Evolutionary conservation across 2,113 vertebrate genomes (phyloP).

Genomic region (Ardeotis arabs): DNA sequence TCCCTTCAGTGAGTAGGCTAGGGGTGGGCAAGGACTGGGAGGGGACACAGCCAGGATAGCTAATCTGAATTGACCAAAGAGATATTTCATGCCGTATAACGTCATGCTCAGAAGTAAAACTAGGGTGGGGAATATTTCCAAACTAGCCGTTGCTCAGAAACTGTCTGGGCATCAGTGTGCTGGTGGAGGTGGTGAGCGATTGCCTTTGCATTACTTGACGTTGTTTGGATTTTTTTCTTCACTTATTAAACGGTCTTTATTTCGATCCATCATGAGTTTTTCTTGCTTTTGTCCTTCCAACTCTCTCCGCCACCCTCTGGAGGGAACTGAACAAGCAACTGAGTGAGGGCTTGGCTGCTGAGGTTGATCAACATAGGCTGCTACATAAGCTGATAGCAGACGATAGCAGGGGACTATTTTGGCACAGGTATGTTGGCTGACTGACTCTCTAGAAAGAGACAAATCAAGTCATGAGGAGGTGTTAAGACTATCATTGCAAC

Average conservation of each 20-base stretch:
- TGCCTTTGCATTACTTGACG: background rate
- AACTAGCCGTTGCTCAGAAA: background rate
- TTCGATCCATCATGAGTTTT: background rate
- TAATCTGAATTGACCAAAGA: background rate
- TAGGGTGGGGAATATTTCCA: background rate
- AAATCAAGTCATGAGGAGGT: background rate
- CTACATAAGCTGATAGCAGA: background rate
- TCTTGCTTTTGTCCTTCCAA: background rate
- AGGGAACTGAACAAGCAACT: background rate
- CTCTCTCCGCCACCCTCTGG: fast-evolving
- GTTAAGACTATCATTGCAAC: background rate
- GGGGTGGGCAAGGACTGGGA: background rate
- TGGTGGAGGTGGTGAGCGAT: background rate
- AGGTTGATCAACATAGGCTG: background rate
- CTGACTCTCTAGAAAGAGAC: background rate
- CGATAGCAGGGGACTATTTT: background rate
- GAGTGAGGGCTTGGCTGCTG: background rate
- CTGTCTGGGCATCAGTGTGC: background rate
- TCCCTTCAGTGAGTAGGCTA: background rate
- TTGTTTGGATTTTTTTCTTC: background rate
- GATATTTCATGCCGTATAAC: background rate
- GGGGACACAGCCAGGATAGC: background rate
- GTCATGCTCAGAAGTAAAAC: background rate
- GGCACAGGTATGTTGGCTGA: background rate
- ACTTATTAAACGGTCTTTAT: background rate